Evolutionary conservation across 1,140 invertebrate genomes (phyloP).

Genomic region (Orchestia grillus): DNA sequence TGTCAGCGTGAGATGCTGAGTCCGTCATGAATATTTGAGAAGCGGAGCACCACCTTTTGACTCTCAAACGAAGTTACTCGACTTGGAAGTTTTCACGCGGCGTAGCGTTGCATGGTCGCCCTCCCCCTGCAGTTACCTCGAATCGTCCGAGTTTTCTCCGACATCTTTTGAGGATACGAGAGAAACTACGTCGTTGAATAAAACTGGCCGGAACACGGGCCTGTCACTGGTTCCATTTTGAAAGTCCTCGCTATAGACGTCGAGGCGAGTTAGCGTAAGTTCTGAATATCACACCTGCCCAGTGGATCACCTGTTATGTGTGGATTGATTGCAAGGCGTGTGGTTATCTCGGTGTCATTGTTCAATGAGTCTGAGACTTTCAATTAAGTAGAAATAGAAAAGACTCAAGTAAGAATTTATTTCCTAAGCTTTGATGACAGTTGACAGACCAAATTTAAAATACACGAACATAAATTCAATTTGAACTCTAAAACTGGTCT

Average conservation of each 20-base stretch:
- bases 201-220: constrained; percentile 12
- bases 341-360: not conserved
- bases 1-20: not conserved
- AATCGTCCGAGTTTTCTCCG: not conserved
- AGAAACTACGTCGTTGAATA: constrained; percentile 23
- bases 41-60: constrained; percentile 14
- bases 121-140: constrained; percentile 1
- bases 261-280: not conserved
- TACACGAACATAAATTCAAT: too few relatives aligned
- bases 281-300: not conserved
- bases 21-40: constrained; percentile 5
- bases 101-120: not conserved
- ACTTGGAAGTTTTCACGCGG: not conserved
- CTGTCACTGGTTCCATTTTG: constrained; percentile 2
- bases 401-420: not conserved
- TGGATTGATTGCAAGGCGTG: not conserved
- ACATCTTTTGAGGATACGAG: not conserved
- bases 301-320: not conserved
- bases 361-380: not conserved
- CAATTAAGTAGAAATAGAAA: not conserved
- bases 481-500: too few relatives aligned
- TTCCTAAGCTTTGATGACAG: not conserved
- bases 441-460: not conserved
- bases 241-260: not conserved
- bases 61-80: constrained; percentile 37